A percentile compares a stretch with the other conserved stretches of the same genome.
phyloP scores from a whole-genome alignment of 2,113 vertebrate genomes.

The Lasiurus borealis region DNA sequence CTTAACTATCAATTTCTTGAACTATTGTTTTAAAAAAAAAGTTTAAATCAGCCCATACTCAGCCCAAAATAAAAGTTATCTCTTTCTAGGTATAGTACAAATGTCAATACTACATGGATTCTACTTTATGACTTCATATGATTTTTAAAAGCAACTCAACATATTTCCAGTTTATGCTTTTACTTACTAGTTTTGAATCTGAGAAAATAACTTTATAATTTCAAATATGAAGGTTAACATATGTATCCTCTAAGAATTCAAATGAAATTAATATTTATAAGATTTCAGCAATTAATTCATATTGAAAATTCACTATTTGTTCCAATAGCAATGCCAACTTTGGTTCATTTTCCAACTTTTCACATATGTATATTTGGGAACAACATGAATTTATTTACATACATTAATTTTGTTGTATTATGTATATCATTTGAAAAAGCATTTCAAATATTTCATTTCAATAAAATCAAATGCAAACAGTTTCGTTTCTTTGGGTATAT shows the following conservation, averaged over 20 bases:
- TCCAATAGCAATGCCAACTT: neutral
- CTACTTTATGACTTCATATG: neutral
- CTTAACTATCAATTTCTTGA: slow-evolving; percentile 63
- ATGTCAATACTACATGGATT: neutral
- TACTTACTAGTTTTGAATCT: neutral
- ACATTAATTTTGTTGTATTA: neutral
- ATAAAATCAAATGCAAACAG: slow-evolving; percentile 57
- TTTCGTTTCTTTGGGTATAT: slow-evolving; percentile 51
- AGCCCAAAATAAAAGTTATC: slow-evolving; percentile 42
- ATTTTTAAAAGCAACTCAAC: slow-evolving; percentile 19
- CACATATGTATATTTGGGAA: neutral
- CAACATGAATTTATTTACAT: neutral
- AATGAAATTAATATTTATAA: slow-evolving; percentile 12
- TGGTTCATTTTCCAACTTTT: slow-evolving; percentile 49
- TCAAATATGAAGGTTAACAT: slow-evolving; percentile 3
- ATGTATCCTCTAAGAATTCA: slow-evolving; percentile 30
- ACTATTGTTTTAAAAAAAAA: slow-evolving; percentile 64
- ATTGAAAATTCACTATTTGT: neutral
- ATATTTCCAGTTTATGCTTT: neutral
- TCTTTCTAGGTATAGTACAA: neutral
- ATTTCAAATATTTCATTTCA: slow-evolving; percentile 40
- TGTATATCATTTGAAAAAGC: neutral
- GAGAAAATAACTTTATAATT: neutral
- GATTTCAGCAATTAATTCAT: neutral
- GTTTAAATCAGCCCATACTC: slow-evolving; percentile 65